These are phyloP conservation scores for Colostygia pectinataria DNA, from an alignment of 2,888 invertebrate species.

Conservation along the genomic window DNA sequence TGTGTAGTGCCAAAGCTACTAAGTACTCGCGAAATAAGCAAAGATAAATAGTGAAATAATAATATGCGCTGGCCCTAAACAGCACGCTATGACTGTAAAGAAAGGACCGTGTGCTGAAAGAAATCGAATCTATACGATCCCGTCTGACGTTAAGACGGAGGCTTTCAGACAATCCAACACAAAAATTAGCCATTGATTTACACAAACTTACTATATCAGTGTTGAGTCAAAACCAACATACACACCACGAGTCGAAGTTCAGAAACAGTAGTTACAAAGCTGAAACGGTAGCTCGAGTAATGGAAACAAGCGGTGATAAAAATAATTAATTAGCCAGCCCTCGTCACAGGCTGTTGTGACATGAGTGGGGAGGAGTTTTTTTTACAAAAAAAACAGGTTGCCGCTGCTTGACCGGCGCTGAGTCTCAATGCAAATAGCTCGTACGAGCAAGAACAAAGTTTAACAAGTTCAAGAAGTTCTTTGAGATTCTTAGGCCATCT, in stretches of 20 bases:
- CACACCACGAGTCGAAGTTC: conserved; percentile 6
- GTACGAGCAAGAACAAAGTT: too few species aligned
- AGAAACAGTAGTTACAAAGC: not conserved
- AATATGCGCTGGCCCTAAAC: too few species aligned
- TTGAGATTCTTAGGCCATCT: too few species aligned
- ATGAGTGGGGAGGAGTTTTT: not conserved
- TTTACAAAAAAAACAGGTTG: conserved; percentile 2
- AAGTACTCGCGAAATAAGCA: too few species aligned
- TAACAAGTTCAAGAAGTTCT: too few species aligned
- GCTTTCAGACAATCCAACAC: not conserved
- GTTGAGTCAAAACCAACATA: not conserved
- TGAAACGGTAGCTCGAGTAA: conserved; percentile 1
- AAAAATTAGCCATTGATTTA: not conserved
- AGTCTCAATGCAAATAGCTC: too few species aligned
- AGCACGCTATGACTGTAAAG: too few species aligned
- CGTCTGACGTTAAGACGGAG: too few species aligned
- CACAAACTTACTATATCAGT: not conserved
- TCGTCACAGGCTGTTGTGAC: conserved; percentile 17
- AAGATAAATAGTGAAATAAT: too few species aligned
- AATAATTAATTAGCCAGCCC: conserved; percentile 31
- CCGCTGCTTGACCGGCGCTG: not conserved
- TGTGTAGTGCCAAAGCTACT: too few species aligned
- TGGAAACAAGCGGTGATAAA: conserved; percentile 20
- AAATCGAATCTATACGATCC: too few species aligned
- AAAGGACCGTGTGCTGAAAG: too few species aligned